phyloP scores from a whole-genome alignment of 2,888 invertebrate species.

The Enoplolaimus lenunculus region DNA sequence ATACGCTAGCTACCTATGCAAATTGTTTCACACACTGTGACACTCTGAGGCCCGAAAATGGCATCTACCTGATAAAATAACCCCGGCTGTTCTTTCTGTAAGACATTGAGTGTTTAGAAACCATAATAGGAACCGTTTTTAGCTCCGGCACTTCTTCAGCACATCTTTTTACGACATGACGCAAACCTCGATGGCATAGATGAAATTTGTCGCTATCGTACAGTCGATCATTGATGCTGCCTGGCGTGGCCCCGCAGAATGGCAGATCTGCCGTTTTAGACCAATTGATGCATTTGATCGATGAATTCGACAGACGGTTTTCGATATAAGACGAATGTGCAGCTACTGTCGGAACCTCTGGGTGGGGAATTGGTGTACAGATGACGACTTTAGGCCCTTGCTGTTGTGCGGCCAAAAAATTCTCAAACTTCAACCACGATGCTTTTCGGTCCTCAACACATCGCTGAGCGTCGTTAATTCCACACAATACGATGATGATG shows the following conservation, averaged over 20 bases:
- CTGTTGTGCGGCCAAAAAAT: not conserved
- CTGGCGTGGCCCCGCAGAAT: not conserved
- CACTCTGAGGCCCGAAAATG: too few relatives aligned
- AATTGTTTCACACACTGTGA: too few relatives aligned
- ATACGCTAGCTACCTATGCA: too few relatives aligned
- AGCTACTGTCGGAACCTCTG: not conserved
- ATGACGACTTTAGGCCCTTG: not conserved
- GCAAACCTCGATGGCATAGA: not conserved
- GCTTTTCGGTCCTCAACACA: not conserved
- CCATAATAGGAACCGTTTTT: too few relatives aligned
- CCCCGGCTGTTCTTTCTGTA: too few relatives aligned
- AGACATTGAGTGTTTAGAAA: too few relatives aligned
- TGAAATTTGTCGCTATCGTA: not conserved
- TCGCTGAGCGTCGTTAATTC: not conserved
- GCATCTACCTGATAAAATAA: too few relatives aligned
- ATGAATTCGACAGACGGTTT: not conserved
- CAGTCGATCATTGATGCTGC: not conserved
- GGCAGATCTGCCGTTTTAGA: not conserved
- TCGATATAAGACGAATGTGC: not conserved
- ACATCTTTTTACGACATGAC: not conserved
- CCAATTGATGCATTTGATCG: not conserved
- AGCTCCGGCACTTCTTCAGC: too few relatives aligned
- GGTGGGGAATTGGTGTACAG: not conserved
- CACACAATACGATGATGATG: not conserved
- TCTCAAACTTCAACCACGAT: not conserved